These are phyloP conservation scores for Drosophila prolongata DNA, from an alignment of 2,888 invertebrate species.

Conservation along the genomic window DNA sequence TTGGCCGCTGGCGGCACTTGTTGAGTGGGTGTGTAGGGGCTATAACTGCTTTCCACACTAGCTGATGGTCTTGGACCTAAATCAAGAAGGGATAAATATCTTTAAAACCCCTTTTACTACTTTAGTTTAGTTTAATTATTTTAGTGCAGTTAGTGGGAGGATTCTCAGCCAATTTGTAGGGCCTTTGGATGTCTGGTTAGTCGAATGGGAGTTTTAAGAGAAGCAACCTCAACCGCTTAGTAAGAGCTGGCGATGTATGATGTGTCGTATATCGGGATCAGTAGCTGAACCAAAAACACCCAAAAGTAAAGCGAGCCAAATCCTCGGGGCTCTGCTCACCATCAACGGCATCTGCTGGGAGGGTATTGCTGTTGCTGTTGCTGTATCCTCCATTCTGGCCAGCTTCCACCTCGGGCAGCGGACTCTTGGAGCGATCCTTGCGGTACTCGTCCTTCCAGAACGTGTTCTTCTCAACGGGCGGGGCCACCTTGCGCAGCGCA, in stretches of 20 bases:
- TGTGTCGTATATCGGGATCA: conserved; percentile 41
- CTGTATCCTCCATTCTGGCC: conserved; percentile 23
- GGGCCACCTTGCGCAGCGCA: conserved; percentile 88
- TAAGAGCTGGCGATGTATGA: conserved; percentile 67
- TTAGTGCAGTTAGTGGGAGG: conserved; percentile 68
- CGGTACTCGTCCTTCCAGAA: conserved; percentile 86
- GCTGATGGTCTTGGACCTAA: conserved; percentile 27
- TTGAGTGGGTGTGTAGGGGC: conserved; percentile 48
- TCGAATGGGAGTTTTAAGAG: conserved; percentile 54
- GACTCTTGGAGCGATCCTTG: conserved; percentile 85
- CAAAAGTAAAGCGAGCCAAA: conserved; percentile 63
- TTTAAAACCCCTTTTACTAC: too few relatives aligned
- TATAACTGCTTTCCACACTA: conserved; percentile 42
- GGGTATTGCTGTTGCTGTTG: neutral
- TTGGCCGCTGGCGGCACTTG: conserved; percentile 47
- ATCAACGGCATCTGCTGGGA: conserved; percentile 64
- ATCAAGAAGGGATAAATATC: neutral
- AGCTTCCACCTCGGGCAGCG: conserved; percentile 73
- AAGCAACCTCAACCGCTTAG: conserved; percentile 75
- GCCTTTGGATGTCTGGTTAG: conserved; percentile 57
- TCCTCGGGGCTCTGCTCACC: conserved; percentile 63
- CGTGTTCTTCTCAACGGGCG: conserved; percentile 88
- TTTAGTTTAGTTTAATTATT: neutral
- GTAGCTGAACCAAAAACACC: conserved; percentile 58
- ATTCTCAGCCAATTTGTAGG: conserved; percentile 49